Conservation (phyloP, 2,113 vertebrate species). For the Oreochromis tanganicae region DNA sequence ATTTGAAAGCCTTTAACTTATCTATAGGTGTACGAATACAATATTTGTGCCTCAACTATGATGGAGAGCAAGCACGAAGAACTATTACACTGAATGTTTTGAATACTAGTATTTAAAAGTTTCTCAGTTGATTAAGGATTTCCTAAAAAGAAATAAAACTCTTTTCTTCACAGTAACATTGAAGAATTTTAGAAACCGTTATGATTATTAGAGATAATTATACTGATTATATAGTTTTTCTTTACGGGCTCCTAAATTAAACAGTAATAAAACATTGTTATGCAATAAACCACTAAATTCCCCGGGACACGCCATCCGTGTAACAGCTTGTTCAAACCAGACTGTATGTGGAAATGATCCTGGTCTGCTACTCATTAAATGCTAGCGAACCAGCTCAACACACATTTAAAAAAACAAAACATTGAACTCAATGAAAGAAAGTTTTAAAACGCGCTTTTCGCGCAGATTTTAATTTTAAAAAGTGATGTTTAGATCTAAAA, state of each 20-base stretch:
- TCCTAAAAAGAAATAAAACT: not conserved
- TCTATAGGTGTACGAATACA: not conserved
- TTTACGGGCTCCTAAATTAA: not conserved
- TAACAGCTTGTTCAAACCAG: not conserved
- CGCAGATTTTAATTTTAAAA: not conserved
- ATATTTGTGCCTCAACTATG: not conserved
- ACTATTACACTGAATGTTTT: not conserved
- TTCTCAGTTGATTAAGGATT: not conserved
- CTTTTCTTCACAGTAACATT: not conserved
- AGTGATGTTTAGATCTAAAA: not conserved
- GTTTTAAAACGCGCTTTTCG: not conserved
- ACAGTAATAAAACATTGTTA: not conserved
- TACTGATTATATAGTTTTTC: not conserved
- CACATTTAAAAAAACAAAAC: not conserved
- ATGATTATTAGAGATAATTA: not conserved
- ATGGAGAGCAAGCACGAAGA: not conserved
- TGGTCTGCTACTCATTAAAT: not conserved
- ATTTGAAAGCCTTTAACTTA: not conserved
- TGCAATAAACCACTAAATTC: not conserved
- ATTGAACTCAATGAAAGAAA: fast-evolving
- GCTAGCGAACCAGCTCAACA: not conserved
- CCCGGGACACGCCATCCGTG: not conserved
- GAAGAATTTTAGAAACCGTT: not conserved
- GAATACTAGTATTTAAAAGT: not conserved
- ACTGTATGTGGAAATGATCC: not conserved